Conservation (phyloP, 2,113 vertebrate genomes). For the Cheirogaleus medius region DNA sequence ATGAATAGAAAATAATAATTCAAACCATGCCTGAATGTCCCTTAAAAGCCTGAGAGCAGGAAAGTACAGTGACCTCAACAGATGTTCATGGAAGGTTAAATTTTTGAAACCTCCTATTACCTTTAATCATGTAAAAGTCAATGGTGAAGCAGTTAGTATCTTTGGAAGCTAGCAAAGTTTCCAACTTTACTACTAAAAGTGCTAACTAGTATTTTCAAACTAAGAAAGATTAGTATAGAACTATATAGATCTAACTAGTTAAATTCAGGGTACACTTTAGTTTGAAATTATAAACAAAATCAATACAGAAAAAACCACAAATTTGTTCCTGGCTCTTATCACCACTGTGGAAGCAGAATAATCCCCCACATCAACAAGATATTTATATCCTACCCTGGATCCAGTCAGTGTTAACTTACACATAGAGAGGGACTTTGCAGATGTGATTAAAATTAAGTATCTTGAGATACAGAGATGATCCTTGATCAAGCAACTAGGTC, state of each 20-base stretch:
- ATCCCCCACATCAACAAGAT: neutral
- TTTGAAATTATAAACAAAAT: neutral
- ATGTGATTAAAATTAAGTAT: no score
- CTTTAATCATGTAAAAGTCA: neutral
- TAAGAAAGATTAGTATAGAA: neutral
- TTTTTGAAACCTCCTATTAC: neutral
- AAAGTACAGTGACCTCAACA: neutral
- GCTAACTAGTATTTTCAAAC: neutral
- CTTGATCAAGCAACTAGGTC: neutral
- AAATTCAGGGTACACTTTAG: neutral
- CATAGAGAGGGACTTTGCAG: neutral
- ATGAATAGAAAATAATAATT: neutral
- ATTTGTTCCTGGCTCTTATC: neutral
- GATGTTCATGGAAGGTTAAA: neutral
- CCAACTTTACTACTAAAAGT: neutral
- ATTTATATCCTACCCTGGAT: neutral
- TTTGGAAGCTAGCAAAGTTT: neutral
- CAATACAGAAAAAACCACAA: neutral
- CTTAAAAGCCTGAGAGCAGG: neutral
- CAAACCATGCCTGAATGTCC: neutral
- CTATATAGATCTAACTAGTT: neutral
- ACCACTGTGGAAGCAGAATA: neutral
- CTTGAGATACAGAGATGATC: neutral
- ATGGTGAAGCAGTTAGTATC: neutral
- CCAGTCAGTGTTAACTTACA: neutral